A percentile compares a stretch with the other conserved stretches of the same genome.
Evolutionary conservation across 1,140 invertebrate genomes (phyloP).

Genomic region (Aporrectodea caliginosa): DNA sequence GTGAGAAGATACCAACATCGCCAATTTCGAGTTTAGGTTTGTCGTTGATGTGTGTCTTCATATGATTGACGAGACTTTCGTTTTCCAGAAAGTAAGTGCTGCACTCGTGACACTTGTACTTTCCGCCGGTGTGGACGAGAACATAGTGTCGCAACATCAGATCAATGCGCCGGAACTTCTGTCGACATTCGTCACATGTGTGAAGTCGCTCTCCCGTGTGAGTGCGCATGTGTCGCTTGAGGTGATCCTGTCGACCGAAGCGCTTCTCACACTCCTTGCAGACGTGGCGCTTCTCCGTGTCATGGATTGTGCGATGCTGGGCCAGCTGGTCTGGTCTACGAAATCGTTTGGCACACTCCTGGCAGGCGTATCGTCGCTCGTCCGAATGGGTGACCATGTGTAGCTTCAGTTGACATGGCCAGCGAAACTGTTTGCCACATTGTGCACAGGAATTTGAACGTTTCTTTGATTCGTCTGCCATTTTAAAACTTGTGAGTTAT

Average conservation of each 20-base stretch:
- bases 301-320: not conserved
- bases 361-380: not conserved
- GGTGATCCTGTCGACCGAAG: constrained; percentile 89
- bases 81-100: not conserved
- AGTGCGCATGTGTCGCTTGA: constrained; percentile 80
- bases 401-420: not conserved
- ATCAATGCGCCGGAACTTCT: constrained; percentile 82
- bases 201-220: constrained; percentile 95
- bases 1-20: not conserved
- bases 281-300: not conserved
- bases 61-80: not conserved
- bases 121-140: not conserved
- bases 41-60: not conserved
- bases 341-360: not conserved
- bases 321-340: not conserved
- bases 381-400: not conserved
- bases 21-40: not conserved
- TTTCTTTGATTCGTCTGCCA: no score
- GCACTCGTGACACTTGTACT: not conserved
- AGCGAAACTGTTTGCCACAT: not conserved
- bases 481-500: no score
- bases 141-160: constrained; percentile 25
- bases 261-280: constrained; percentile 67
- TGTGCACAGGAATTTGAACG: not conserved
- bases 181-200: constrained; percentile 75